Evolutionary conservation across 2,888 invertebrate species (phyloP).

Genomic region (Pachliopta kotzebuea): DNA sequence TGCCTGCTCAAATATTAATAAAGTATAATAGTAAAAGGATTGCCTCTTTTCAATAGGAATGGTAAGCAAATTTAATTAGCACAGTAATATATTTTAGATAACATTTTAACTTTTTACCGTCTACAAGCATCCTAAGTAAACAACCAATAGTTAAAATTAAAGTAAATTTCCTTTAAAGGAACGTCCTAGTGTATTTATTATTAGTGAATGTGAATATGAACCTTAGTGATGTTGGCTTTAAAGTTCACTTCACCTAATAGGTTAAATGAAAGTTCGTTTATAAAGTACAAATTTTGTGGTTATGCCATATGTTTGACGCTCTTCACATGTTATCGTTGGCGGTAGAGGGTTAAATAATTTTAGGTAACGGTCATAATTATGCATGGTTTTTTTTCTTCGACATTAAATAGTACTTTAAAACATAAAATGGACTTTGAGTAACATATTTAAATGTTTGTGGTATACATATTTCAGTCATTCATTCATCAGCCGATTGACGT

Average conservation of each 20-base stretch:
- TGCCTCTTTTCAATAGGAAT: too few relatives aligned
- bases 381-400: background rate
- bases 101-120: background rate
- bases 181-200: background rate
- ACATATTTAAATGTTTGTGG: too few relatives aligned
- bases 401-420: background rate
- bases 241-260: slow-evolving; percentile 1
- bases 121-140: slow-evolving; percentile 16
- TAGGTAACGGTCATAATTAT: background rate
- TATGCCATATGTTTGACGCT: slow-evolving; percentile 19
- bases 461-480: too few relatives aligned
- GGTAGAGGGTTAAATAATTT: slow-evolving; percentile 11
- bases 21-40: too few relatives aligned
- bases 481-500: too few relatives aligned
- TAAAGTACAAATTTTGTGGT: background rate
- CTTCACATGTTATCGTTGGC: slow-evolving; percentile 13
- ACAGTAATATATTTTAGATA: background rate
- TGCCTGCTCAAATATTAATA: too few relatives aligned
- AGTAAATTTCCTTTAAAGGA: slow-evolving; percentile 6
- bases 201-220: background rate
- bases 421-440: too few relatives aligned
- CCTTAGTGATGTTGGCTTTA: background rate
- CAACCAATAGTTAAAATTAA: slow-evolving; percentile 9
- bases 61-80: background rate
- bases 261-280: background rate